Percentiles rank a stretch among this genome's conserved stretches.
These are phyloP conservation scores for Eurytoma adleriae DNA, from an alignment of 2,888 invertebrate species.

Conservation along the genomic window DNA sequence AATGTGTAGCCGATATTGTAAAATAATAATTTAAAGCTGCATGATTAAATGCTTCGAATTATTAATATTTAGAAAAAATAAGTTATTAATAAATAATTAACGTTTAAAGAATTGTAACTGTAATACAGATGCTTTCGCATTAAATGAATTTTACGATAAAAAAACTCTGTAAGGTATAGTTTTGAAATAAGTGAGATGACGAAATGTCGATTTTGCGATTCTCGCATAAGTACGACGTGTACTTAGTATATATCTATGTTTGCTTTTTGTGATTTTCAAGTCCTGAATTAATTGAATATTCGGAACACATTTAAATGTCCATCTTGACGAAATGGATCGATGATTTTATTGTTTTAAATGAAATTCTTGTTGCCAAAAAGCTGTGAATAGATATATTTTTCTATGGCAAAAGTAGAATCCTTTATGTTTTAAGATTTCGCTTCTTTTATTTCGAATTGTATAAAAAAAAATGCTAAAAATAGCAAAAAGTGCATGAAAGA, in stretches of 20 bases:
- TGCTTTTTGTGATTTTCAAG: conserved; percentile 19
- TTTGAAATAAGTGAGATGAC: conserved; percentile 12
- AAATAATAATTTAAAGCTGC: conserved; percentile 34
- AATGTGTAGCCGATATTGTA: conserved; percentile 40
- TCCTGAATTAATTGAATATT: conserved; percentile 7
- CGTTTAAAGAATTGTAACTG: conserved; percentile 25
- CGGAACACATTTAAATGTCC: neutral
- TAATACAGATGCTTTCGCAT: conserved; percentile 37
- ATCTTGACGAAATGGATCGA: no score
- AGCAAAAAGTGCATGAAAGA: conserved; percentile 15
- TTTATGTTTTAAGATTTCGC: neutral
- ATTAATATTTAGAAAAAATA: conserved; percentile 21
- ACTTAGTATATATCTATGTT: conserved; percentile 34
- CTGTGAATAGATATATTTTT: conserved; percentile 25
- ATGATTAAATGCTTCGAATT: conserved; percentile 41
- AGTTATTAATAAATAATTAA: conserved; percentile 36
- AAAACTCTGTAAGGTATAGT: neutral
- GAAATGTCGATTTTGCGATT: conserved; percentile 28
- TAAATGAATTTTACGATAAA: conserved; percentile 34
- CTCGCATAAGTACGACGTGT: conserved; percentile 29
- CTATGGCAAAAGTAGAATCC: conserved; percentile 23
- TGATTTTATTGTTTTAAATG: neutral
- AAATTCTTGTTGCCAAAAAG: conserved; percentile 42
- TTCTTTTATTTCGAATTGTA: conserved; percentile 36
- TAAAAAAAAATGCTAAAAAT: conserved; percentile 25